Conservation (phyloP, 2,113 vertebrate genomes). For the Oxygymnocypris stewartii region DNA sequence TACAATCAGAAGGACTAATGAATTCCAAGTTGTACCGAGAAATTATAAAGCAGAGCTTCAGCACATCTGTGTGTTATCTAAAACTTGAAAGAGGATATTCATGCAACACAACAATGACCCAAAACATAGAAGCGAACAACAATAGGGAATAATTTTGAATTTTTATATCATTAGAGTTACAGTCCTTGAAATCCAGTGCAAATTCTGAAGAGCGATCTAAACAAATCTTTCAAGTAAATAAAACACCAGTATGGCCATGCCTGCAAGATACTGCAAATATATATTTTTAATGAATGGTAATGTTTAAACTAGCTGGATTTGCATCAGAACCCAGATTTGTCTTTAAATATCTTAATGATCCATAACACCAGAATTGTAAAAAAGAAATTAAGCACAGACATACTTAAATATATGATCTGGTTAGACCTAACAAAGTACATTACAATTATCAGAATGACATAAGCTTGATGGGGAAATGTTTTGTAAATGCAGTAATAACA, state of each 20-base stretch:
- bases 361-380: neutral
- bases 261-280: neutral
- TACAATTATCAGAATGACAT: neutral
- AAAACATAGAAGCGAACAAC: neutral
- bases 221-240: neutral
- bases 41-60: neutral
- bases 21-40: conserved; percentile 2
- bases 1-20: neutral
- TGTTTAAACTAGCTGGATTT: neutral
- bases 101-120: neutral
- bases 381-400: neutral
- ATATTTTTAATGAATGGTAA: neutral
- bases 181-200: neutral
- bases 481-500: neutral
- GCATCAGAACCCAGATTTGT: neutral
- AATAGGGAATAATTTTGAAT: neutral
- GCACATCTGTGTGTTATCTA: neutral
- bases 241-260: neutral
- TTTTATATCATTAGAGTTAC: neutral
- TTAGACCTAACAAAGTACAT: neutral
- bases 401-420: neutral
- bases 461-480: neutral
- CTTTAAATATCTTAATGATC: neutral
- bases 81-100: conserved; percentile 4
- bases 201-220: neutral